Evolutionary conservation across 2,113 vertebrate species (phyloP), one percentile per base, ranked within the genome.

Genomic region (Labeo catla): DNA sequence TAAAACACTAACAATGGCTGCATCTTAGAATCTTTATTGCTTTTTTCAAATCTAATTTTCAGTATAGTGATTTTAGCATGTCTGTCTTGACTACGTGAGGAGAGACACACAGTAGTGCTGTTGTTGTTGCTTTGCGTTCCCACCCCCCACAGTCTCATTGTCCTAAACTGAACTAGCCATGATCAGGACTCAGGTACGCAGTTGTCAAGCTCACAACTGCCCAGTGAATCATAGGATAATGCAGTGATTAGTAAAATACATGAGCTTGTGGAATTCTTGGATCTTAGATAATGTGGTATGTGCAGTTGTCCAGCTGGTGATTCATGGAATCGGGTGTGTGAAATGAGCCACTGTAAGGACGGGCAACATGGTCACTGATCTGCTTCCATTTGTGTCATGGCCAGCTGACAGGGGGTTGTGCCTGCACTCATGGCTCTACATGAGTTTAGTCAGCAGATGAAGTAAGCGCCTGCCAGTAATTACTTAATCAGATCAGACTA

Each of bases 401-500:
- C 84, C 91, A 91, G 90, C 90, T 94, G 91, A 90, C 84, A 9
- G 34, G 86, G 80, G 86, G 66, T 45, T 89, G 87, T 90, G 89
- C 83, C 65, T 90, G 86, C 88, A 86, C 79, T 89, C 86, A 90
- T 72, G 84, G 81, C 73, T 86, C 83, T 0, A 59, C 74, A 89
- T 90, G 89, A 89, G 89, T 90, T 79, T 86, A 91, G 80, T 93
- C 91, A 91, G 91, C 90, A 92, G 88, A 88, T 52, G 13, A 88
- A 68, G 78, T 21, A 82, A 54, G 88, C 54, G 23, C 36, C 88
- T 89, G 57, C 12, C 52, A 86, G 36, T 93, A 93, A 94, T 91
- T 82, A 91, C 89, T 91, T 92, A 92, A 93, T 90, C 89, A 89
- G 90, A 93, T 93, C 74, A 92, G n/a, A 34, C 73, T 72, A 74